These are phyloP conservation scores for Platycheirus albimanus DNA, from an alignment of 2,888 invertebrate species.

Conservation along the genomic window DNA sequence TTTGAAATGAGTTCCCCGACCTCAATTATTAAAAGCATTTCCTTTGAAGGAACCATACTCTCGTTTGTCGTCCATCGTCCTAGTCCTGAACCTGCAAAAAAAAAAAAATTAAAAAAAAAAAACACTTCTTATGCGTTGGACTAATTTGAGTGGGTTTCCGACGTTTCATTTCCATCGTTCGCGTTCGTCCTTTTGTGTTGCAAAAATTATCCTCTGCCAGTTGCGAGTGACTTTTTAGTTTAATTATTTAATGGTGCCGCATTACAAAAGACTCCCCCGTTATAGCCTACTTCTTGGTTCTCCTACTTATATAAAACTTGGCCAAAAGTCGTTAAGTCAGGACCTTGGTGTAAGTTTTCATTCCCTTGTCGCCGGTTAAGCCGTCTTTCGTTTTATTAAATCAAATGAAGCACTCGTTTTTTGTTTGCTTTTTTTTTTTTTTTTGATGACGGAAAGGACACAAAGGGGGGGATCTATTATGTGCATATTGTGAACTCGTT, in stretches of 20 bases:
- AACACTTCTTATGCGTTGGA: constrained; percentile 4
- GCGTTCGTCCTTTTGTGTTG: constrained; percentile 11
- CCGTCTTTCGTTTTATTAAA: constrained; percentile 57
- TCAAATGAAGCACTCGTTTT: constrained; percentile 54
- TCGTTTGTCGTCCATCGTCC: no score
- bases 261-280: constrained; percentile 43
- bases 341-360: constrained; percentile 18
- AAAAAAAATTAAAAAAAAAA: background rate
- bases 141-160: background rate
- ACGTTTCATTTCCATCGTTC: background rate
- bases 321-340: constrained; percentile 24
- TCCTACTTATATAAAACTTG: background rate
- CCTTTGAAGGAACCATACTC: background rate
- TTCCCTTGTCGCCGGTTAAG: constrained; percentile 8
- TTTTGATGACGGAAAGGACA: background rate
- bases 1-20: background rate
- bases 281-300: constrained; percentile 4
- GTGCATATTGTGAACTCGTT: constrained; percentile 27
- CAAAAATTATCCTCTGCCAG: background rate
- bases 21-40: background rate
- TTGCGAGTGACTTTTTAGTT: constrained; percentile 40
- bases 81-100: background rate
- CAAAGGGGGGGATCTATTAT: background rate
- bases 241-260: constrained; percentile 56
- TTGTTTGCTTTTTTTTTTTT: no score